phyloP scores from a whole-genome alignment of 2,797 vertebrate species.

The Taenioides sp. region DNA sequence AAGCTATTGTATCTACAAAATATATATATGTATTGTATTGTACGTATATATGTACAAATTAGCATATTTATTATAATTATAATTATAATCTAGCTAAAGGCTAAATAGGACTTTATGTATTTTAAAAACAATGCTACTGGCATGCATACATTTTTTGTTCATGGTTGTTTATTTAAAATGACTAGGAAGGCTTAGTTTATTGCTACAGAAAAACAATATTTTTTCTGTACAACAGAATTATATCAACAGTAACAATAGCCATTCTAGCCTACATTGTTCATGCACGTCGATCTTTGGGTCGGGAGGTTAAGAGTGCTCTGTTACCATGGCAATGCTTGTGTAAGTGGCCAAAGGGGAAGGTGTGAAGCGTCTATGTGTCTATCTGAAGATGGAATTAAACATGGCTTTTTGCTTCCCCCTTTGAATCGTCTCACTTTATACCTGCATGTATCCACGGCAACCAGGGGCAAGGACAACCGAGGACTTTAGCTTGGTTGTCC shows the following conservation, averaged over 20 bases:
- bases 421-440: slow-evolving; percentile 51
- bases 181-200: neutral
- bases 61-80: neutral
- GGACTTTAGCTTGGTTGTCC: slow-evolving; percentile 38
- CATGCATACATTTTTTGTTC: neutral
- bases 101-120: neutral
- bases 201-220: neutral
- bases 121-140: neutral
- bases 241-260: neutral
- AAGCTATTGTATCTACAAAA: neutral
- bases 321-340: slow-evolving; percentile 55
- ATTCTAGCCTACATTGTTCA: neutral
- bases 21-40: too few species aligned
- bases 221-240: neutral
- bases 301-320: slow-evolving; percentile 49
- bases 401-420: slow-evolving; percentile 67
- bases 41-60: neutral
- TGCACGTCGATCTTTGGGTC: slow-evolving; percentile 33
- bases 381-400: slow-evolving; percentile 63
- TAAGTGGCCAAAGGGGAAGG: slow-evolving; percentile 50
- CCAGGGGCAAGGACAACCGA: slow-evolving; percentile 58
- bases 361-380: slow-evolving; percentile 55
- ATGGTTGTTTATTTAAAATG: neutral
- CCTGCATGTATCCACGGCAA: slow-evolving; percentile 63
- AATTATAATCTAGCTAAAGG: neutral